Evolutionary conservation across 2,113 vertebrate species (phyloP), one percentile per base, ranked within the genome.

Genomic region (Erpornis zantholeuca): DNA sequence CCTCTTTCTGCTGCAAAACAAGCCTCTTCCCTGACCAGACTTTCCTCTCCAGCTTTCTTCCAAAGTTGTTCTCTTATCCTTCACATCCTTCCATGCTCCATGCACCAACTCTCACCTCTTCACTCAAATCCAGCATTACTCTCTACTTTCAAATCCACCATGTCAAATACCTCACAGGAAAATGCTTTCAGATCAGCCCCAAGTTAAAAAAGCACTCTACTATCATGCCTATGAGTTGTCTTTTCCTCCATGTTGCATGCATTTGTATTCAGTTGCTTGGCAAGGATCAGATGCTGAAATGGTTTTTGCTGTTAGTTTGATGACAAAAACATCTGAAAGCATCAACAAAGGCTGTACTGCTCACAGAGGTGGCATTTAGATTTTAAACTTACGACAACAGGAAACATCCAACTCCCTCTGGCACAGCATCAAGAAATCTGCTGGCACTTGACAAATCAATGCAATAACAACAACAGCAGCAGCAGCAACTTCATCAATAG

Each of bases 271-370:
- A 3, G 10, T 11, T 70, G 44, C 17, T 76, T 57, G 33, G 29
- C 35, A 47, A 78, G 47, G 54, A 83, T 36, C 38, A 45, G 23
- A 22, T 27, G 78, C 45, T 81, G 72, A 36, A 72, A 17, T 21
- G 12, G 29, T 33, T 70, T 66, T 42, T 57, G 59, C 38, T 78
- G 31, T 45, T 47, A 47, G 10, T 13, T 19, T 0, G 0, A 45
- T 8, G 33, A 66, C 44, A 65, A 29, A 36, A 66, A 14, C 23
- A 61, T 29, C 29, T 33, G 54, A 66, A 92, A 71, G 61, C 35
- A 86, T 22, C 56, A 50, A 17, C 42, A 64, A 83, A 77, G 42
- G 50, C 44, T 68, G 29, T 3, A 9, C 17, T 61, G 50, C 54
- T 83, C 60, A 31, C 49, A 77, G 42, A 69, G 57, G 61, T 24